These are phyloP conservation scores for Aporophyla nigra DNA, from an alignment of 2,888 invertebrate genomes.

Conservation along the genomic window DNA sequence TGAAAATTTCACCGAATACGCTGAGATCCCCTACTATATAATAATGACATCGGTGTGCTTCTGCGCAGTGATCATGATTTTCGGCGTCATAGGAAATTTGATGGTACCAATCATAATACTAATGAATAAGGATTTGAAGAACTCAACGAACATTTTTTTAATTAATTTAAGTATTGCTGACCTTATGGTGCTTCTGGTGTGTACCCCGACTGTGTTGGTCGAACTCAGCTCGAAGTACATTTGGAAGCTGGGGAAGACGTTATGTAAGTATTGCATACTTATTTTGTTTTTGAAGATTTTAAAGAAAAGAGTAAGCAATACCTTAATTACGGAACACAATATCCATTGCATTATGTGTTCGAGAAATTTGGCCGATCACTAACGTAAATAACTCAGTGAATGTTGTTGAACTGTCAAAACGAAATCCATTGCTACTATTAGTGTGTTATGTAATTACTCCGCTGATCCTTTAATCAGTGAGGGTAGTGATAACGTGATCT, in stretches of 20 bases:
- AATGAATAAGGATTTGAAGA: conserved; percentile 98
- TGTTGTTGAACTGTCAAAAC: too few relatives aligned
- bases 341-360: too few relatives aligned
- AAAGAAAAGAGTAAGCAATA: too few relatives aligned
- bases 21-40: conserved; percentile 95
- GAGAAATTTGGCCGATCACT: too few relatives aligned
- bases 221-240: conserved; percentile 97
- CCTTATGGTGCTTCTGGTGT: conserved; percentile 96
- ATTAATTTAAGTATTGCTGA: conserved; percentile 98
- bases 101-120: conserved; percentile 98
- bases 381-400: too few relatives aligned
- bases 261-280: conserved; percentile 94
- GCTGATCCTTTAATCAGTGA: too few relatives aligned
- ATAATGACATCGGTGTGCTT: conserved; percentile 96
- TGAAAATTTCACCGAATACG: conserved; percentile 86
- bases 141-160: conserved; percentile 98
- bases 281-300: too few relatives aligned
- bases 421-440: too few relatives aligned
- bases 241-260: conserved; percentile 97
- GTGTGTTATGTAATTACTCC: too few relatives aligned
- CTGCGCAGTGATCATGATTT: conserved; percentile 96
- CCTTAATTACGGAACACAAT: too few relatives aligned
- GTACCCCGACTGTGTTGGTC: conserved; percentile 98
- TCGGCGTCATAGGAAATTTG: conserved; percentile 97
- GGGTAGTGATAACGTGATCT: too few relatives aligned